Conservation (phyloP, 2,113 vertebrate species). For the Pachyramphus minor region DNA sequence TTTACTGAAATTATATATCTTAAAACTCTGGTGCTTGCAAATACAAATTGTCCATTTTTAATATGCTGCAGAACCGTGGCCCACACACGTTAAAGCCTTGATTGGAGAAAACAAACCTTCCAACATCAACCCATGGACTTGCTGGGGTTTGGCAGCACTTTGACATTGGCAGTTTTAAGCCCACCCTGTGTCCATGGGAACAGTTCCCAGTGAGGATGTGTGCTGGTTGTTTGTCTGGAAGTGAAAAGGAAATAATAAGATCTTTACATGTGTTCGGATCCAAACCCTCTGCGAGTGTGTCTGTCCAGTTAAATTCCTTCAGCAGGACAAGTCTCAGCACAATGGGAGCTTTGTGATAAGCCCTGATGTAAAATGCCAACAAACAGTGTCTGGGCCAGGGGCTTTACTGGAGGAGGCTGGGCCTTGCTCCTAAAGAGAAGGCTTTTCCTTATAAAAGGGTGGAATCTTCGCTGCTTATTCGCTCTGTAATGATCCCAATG, state of each 20-base stretch:
- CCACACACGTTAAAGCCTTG: neutral
- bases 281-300: neutral
- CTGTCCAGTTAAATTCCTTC: neutral
- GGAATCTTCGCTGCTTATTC: neutral
- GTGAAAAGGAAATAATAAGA: neutral
- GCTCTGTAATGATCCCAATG: neutral
- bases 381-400: neutral
- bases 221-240: neutral
- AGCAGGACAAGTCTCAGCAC: neutral
- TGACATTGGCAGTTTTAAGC: neutral
- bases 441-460: conserved; percentile 15
- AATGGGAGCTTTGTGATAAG: neutral
- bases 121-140: accelerated
- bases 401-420: neutral
- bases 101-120: neutral
- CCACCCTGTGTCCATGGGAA: neutral
- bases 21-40: neutral
- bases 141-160: neutral
- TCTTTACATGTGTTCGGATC: neutral
- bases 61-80: neutral
- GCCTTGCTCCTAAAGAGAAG: neutral
- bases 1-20: neutral
- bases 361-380: neutral
- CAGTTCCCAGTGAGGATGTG: neutral
- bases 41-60: neutral